Base-by-base conservation (phyloP, 1,140 invertebrate species). In the Cotesia typhae region DNA sequence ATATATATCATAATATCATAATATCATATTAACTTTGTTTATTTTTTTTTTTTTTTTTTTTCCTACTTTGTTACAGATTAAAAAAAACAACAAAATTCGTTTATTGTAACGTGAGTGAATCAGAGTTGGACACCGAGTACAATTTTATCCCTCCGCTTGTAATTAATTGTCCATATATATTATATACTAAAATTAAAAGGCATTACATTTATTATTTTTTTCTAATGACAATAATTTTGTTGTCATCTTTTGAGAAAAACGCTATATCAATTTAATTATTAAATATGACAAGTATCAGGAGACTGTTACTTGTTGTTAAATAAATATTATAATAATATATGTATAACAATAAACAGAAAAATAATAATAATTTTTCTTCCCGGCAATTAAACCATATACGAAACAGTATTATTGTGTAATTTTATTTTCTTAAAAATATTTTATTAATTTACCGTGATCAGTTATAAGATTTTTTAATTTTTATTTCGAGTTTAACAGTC, bases 321-420 rank as follows among this genome's bases (percentile, higher is more conserved):
- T 7, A 9, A 47, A 47, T 5, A 47, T 47, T 2, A 47, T 47
- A 28, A 28, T 28, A 28, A 28, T 28, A 28, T 28, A 28, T 28
- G 28, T 28, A 28, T 28, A 28, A 28, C 28, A 28, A 28, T 28
- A 28, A 28, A 28, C 28, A 28, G 28, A 28, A 28, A 28, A 28
- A 47, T 47, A 47, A 9, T 3, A 47, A 47, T 9, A 47, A 5
- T 7, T 47, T 47, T 47, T 4, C 10, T 47, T 47, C 0, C 10
- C 41, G 41, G 9, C 10, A 47, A 61, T 38, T 69, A 70, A 47
- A 64, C 59, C 69, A 76, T 80, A 76, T 80, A 76, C 79, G 74
- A 80, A 83, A 73, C 83, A 84, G 83, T 84, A 84, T 84, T 84
- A 84, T 60, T 69, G 80, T 83, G 82, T 84, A 81, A 84, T 84